Conservation (phyloP, 2,888 invertebrate species). For the Amitus sp. region DNA sequence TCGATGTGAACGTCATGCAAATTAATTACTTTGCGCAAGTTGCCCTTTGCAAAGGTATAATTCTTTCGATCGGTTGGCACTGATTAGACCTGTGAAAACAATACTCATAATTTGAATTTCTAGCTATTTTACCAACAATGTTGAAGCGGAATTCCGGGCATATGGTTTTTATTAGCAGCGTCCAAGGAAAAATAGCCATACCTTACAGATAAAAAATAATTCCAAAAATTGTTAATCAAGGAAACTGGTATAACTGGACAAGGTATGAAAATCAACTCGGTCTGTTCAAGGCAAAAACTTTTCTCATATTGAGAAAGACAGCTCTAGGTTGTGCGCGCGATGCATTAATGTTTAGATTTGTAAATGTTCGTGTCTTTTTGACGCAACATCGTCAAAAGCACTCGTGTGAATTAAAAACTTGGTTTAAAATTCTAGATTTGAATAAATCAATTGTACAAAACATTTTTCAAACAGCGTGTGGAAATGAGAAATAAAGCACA, state of each 20-base stretch:
- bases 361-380: too few relatives aligned
- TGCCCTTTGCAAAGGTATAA: slow-evolving; percentile 88
- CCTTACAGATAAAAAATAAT: slow-evolving; percentile 24
- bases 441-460: slow-evolving; percentile 7
- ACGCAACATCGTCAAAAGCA: background rate
- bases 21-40: slow-evolving; percentile 96
- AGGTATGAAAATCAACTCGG: slow-evolving; percentile 43
- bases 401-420: background rate
- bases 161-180: slow-evolving; percentile 89
- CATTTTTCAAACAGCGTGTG: slow-evolving; percentile 11
- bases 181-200: slow-evolving; percentile 88
- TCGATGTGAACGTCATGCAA: slow-evolving; percentile 88
- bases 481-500: slow-evolving; percentile 15
- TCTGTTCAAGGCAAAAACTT: slow-evolving; percentile 41
- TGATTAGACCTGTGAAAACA: background rate
- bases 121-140: slow-evolving; percentile 88
- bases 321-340: slow-evolving; percentile 24
- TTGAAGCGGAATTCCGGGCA: slow-evolving; percentile 78
- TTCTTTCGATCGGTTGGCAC: slow-evolving; percentile 11
- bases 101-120: slow-evolving; percentile 54
- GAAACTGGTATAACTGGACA: slow-evolving; percentile 10
- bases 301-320: slow-evolving; percentile 63
- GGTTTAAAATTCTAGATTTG: background rate
- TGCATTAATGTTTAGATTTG: background rate
- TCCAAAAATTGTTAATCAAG: slow-evolving; percentile 24